phyloP scores from a whole-genome alignment of 2,113 vertebrate species.

The Peromyscus maniculatus region DNA sequence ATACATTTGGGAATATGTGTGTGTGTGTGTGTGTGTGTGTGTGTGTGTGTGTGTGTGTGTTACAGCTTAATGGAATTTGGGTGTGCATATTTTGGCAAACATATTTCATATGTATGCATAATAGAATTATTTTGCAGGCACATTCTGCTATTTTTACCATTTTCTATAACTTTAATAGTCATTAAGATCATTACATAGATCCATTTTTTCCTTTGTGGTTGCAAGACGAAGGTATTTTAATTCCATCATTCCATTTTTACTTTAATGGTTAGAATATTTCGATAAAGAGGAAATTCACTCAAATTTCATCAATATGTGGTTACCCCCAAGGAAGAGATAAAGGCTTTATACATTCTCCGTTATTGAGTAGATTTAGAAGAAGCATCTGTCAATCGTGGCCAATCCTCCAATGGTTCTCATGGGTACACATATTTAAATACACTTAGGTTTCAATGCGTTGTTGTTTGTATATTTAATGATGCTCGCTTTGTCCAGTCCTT shows the following conservation, averaged over 20 bases:
- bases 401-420: not conserved
- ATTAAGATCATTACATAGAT: not conserved
- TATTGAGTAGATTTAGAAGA: constrained; percentile 36
- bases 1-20: not conserved
- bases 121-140: not conserved
- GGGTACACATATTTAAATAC: not conserved
- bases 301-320: constrained; percentile 47
- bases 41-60: not conserved
- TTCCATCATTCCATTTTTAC: not conserved
- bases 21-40: too few species aligned
- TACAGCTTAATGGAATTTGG: not conserved
- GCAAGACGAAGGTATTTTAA: constrained; percentile 14
- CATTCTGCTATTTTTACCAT: not conserved
- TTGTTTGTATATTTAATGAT: not conserved
- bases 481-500: not conserved
- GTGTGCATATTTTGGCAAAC: not conserved
- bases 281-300: constrained; percentile 9
- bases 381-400: not conserved
- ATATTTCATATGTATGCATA: not conserved
- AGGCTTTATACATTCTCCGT: not conserved
- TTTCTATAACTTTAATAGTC: constrained; percentile 28
- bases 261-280: not conserved
- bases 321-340: not conserved
- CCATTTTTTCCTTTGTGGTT: not conserved
- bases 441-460: not conserved